Percentiles rank a stretch among this genome's conserved stretches.
Conservation (phyloP, 2,113 vertebrate genomes). For the Drymodes brunneopygia region DNA sequence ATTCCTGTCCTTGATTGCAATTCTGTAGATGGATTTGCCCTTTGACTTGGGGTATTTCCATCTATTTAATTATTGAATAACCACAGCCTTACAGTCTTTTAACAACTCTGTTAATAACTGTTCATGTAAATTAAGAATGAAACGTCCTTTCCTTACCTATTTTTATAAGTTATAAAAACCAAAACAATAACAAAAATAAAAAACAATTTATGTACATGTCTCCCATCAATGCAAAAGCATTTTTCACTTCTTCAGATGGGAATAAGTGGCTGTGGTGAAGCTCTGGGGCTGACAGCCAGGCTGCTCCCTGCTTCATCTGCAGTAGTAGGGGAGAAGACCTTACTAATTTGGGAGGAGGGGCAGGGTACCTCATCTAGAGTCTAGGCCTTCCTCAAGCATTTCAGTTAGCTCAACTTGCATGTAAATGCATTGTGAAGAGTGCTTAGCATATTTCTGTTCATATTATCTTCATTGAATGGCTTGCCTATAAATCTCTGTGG, state of each 20-base stretch:
- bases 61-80: neutral
- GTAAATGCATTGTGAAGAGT: neutral
- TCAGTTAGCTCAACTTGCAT: neutral
- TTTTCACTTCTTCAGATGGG: neutral
- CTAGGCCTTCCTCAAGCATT: neutral
- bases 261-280: neutral
- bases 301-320: neutral
- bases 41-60: neutral
- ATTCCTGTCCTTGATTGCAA: neutral
- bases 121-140: neutral
- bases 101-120: neutral
- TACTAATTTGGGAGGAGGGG: neutral
- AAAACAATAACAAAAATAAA: neutral
- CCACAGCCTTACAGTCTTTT: neutral
- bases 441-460: neutral
- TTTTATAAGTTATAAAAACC: neutral
- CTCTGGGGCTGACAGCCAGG: fast-evolving
- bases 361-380: neutral
- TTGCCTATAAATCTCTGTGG: neutral
- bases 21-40: neutral
- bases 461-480: neutral
- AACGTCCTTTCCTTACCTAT: neutral
- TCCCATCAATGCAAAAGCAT: neutral
- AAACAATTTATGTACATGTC: fast-evolving
- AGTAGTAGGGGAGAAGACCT: neutral